Conservation (phyloP, 2,888 invertebrate genomes). For the Oscheius sp. region DNA sequence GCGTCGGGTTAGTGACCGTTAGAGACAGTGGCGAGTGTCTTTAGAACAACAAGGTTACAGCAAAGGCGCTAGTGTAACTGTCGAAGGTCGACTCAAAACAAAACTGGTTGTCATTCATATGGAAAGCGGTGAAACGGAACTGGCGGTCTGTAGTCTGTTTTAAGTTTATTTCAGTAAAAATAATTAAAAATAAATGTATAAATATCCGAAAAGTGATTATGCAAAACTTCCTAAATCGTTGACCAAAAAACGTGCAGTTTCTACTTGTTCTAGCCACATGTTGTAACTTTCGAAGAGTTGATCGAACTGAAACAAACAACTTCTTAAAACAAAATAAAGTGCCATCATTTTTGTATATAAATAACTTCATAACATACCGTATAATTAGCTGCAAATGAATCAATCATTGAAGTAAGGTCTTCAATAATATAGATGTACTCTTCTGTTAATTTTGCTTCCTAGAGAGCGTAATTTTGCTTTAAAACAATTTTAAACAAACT, state of each 20-base stretch:
- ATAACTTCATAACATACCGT: background rate
- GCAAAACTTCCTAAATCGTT: background rate
- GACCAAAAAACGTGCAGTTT: conserved; percentile 6
- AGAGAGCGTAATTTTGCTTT: background rate
- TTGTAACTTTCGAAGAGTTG: background rate
- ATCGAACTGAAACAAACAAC: background rate
- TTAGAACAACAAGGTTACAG: too few species aligned
- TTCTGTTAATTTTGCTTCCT: conserved; percentile 7
- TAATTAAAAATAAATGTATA: background rate
- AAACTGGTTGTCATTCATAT: too few species aligned
- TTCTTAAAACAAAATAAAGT: background rate
- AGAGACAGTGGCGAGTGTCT: too few species aligned
- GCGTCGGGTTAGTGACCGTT: too few species aligned
- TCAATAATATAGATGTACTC: conserved; percentile 6
- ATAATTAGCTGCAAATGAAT: background rate
- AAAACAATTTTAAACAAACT: background rate
- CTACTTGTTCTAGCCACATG: conserved; percentile 8
- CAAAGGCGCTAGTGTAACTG: background rate
- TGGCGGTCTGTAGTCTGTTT: too few species aligned
- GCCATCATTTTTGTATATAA: background rate
- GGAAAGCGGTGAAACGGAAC: too few species aligned
- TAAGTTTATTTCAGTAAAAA: background rate
- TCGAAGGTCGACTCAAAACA: background rate
- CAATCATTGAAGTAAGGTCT: conserved; percentile 1
- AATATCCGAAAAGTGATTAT: background rate